Conservation (phyloP, 2,888 invertebrate species). For the Lithophane semibrunnea region DNA sequence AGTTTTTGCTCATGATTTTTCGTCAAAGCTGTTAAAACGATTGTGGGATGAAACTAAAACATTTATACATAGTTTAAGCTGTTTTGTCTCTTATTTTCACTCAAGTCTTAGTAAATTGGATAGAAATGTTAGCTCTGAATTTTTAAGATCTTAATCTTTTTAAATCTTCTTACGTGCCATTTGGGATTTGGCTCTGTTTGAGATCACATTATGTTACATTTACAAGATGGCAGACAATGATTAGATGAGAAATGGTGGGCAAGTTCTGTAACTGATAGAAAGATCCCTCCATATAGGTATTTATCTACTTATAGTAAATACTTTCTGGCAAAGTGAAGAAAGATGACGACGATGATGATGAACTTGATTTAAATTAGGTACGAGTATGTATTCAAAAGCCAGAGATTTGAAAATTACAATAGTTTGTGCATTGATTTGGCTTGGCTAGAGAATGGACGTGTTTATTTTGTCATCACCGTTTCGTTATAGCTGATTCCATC, state of each 20-base stretch:
- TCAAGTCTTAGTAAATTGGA: conserved; percentile 29
- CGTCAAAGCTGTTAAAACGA: neutral
- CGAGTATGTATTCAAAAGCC: too few species aligned
- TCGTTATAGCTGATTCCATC: neutral
- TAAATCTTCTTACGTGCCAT: conserved; percentile 12
- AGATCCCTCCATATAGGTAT: too few species aligned
- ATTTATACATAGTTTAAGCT: neutral
- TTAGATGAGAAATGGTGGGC: conserved; percentile 10
- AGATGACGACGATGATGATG: neutral
- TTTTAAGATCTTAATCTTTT: conserved; percentile 49
- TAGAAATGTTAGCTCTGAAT: conserved; percentile 30
- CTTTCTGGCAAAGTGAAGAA: neutral
- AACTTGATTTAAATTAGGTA: too few species aligned
- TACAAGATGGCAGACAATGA: conserved; percentile 3
- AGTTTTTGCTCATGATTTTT: neutral
- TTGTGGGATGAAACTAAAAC: neutral
- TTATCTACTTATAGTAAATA: neutral
- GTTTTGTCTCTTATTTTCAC: conserved; percentile 30
- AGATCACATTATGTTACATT: conserved; percentile 13
- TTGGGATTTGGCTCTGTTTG: conserved; percentile 40
- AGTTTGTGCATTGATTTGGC: neutral
- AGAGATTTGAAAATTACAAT: neutral
- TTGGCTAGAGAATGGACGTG: neutral
- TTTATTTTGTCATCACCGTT: neutral
- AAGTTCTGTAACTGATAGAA: neutral